phyloP scores from a whole-genome alignment of 2,113 vertebrate genomes.

The Passer montanus region DNA sequence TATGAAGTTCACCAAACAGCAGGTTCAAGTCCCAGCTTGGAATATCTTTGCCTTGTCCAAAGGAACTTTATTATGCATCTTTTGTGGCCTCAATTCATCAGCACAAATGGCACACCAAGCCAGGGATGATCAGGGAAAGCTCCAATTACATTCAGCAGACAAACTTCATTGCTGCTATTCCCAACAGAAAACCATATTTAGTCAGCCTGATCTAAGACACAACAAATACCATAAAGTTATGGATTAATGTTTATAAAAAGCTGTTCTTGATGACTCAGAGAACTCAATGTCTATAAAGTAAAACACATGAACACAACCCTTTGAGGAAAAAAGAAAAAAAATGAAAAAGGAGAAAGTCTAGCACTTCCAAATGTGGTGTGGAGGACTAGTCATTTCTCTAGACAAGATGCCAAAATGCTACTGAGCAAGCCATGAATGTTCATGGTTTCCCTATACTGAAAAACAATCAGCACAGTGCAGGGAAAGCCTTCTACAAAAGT shows the following conservation, averaged over 20 bases:
- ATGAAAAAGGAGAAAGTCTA: neutral
- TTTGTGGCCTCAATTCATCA: constrained; percentile 4
- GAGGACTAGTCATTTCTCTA: neutral
- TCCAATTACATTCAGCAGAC: constrained; percentile 1
- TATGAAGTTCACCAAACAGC: neutral
- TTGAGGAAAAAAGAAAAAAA: neutral
- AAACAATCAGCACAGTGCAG: neutral
- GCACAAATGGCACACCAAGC: neutral
- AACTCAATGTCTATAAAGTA: neutral
- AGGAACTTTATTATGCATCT: neutral
- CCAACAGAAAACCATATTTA: constrained; percentile 11
- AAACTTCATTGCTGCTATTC: constrained; percentile 19
- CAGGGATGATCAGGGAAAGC: neutral
- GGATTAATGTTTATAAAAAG: neutral
- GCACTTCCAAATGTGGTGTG: neutral
- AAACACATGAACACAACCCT: neutral
- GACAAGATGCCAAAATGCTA: constrained; percentile 31
- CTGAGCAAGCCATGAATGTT: constrained; percentile 11
- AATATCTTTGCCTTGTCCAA: neutral
- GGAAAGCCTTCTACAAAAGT: constrained; percentile 41
- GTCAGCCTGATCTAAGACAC: neutral
- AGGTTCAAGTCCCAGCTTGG: neutral
- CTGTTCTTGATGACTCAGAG: neutral
- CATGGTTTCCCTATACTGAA: neutral
- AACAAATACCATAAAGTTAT: constrained; percentile 8